These are phyloP conservation scores for Choristoneura fumiferana DNA, from an alignment of 1,140 invertebrate species.

Conservation along the genomic window DNA sequence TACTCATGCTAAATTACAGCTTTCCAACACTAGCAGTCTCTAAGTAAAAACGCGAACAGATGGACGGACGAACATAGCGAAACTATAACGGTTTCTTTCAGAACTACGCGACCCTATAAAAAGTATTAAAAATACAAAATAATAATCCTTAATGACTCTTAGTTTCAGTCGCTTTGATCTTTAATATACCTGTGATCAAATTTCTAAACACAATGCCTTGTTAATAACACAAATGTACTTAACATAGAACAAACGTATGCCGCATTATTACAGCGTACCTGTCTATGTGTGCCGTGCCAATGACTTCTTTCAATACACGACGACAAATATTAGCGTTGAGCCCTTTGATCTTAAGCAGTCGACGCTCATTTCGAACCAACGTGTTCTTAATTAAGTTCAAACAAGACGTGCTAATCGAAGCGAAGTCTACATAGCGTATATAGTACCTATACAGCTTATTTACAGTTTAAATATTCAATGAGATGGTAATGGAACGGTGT, in stretches of 20 bases:
- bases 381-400: constrained; percentile 19
- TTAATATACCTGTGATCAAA: constrained; percentile 16
- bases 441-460: constrained; percentile 12
- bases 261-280: too few species aligned
- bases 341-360: constrained; percentile 11
- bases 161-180: constrained; percentile 62
- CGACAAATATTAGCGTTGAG: constrained; percentile 11
- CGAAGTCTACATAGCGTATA: constrained; percentile 1
- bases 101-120: too few species aligned
- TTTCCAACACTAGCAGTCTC: too few species aligned
- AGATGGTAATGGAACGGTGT: constrained; percentile 13
- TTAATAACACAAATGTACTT: too few species aligned
- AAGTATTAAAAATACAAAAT: too few species aligned
- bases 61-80: too few species aligned
- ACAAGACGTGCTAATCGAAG: constrained; percentile 19
- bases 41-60: too few species aligned
- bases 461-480: constrained; percentile 19
- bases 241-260: too few species aligned
- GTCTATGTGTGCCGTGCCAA: constrained; percentile 8
- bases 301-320: constrained; percentile 18
- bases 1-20: too few species aligned
- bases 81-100: too few species aligned
- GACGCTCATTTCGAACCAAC: constrained; percentile 14
- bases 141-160: constrained; percentile 49
- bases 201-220: too few species aligned